phyloP scores from a whole-genome alignment of 2,797 vertebrate species.

The Rhinichthys osculus region DNA sequence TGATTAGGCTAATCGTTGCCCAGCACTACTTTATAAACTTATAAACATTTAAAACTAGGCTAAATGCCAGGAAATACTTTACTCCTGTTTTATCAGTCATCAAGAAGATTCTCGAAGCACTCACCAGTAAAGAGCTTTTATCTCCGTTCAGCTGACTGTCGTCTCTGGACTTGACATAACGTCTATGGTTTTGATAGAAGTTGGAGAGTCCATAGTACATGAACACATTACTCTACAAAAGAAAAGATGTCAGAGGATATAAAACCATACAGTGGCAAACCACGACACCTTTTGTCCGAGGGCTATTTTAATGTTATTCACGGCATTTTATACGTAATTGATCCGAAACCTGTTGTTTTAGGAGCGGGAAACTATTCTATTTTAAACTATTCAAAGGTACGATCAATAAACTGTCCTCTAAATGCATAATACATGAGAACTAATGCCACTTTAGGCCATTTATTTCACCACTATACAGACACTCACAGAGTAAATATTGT shows the following conservation, averaged over 20 bases:
- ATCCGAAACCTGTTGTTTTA: neutral
- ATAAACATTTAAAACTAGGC: neutral
- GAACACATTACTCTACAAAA: conserved; percentile 91
- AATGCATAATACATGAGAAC: conserved; percentile 55
- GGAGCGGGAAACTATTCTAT: conserved; percentile 19
- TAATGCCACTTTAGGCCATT: neutral
- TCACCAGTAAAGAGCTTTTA: conserved; percentile 81
- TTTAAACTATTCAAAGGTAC: neutral
- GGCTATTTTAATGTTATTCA: neutral
- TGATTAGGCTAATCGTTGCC: too few species aligned
- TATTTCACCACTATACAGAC: neutral
- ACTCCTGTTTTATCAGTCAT: neutral
- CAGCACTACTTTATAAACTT: neutral
- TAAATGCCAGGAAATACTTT: neutral
- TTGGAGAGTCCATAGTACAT: conserved; percentile 99
- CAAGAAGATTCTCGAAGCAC: conserved; percentile 37
- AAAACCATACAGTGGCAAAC: neutral
- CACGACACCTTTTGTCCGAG: neutral
- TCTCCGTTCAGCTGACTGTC: conserved; percentile 96
- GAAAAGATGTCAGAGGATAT: neutral
- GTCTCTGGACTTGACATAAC: conserved; percentile 97
- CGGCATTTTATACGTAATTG: neutral
- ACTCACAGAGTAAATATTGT: neutral
- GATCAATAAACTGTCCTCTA: conserved; percentile 24
- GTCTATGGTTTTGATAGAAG: conserved; percentile 99